Evolutionary conservation across 2,113 vertebrate genomes (phyloP), one percentile per base, ranked within the genome.

Genomic region (Eubucco bourcierii): DNA sequence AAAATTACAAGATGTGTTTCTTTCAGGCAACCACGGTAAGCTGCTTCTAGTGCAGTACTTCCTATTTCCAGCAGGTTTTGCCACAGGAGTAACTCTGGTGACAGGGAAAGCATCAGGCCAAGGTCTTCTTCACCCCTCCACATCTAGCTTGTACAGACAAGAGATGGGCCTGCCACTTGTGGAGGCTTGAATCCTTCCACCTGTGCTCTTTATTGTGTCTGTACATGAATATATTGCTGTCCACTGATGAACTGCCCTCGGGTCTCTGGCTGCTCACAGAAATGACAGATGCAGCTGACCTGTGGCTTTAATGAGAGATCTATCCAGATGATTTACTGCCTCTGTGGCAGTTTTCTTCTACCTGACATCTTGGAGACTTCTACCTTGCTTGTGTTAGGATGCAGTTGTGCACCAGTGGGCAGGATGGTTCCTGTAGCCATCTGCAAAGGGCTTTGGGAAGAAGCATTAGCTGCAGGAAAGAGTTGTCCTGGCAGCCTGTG

Each of bases 71-170:
- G 56, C 53, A 68, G 65, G 27, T 80, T 88, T 75, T 76, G 44
- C 58, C 37, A 17, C 28, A 12, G 4, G 20, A 80, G 60, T 56
- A 87, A 64, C 65, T 5, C 34, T 67, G 65, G 19, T 85, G 75
- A 59, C 21, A 28, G 17, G 46, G 41, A 46, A 19, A 33, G 39
- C 59, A 12, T 46, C 0, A 0, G 31, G 34, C 20, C n/a, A 29
- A 60, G 52, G 34, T 63, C 24, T 74, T 5, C 60, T 77, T 55
- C 63, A 11, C 59, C 28, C 66, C 75, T 13, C 1, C 1, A 0
- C 9, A 5, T 60, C 76, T 27, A 33, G 27, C 41, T 56, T 37
- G 16, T 46, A 20, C 55, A 65, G 60, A 39, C 37, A 39, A 39
- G 37, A 33, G 29, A 59, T 13, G 46, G 55, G 10, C 12, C 5